A percentile compares a stretch with the other conserved stretches of the same genome.
phyloP scores from a whole-genome alignment of 2,888 invertebrate genomes.

The Listrodromus nycthemerus region DNA sequence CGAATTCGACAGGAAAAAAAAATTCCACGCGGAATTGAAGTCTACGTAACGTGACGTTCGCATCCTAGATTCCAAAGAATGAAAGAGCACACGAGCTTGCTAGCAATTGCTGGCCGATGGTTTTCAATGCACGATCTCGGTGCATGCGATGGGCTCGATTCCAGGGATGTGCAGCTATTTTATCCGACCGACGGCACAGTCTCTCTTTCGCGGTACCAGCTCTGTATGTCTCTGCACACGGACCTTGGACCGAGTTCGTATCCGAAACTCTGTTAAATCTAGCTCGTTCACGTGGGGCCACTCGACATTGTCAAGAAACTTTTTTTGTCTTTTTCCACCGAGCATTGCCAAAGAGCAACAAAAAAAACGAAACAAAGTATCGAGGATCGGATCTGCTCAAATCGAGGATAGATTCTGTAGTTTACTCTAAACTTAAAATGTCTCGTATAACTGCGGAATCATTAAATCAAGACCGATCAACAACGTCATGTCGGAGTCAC shows the following conservation, averaged over 20 bases:
- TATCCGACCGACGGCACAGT: conserved; percentile 37
- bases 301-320: conserved; percentile 33
- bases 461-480: not conserved
- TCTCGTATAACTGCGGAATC: not conserved
- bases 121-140: conserved; percentile 47
- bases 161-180: conserved; percentile 50
- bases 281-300: conserved; percentile 10
- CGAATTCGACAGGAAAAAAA: conserved; percentile 34
- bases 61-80: conserved; percentile 66
- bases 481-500: too few species aligned
- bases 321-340: conserved; percentile 15
- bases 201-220: conserved; percentile 22
- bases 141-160: conserved; percentile 61
- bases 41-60: conserved; percentile 59
- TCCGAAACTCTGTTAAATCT: conserved; percentile 41
- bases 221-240: not conserved
- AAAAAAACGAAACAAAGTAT: not conserved
- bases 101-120: conserved; percentile 45
- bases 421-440: not conserved
- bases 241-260: conserved; percentile 31
- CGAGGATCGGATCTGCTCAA: not conserved
- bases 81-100: conserved; percentile 35
- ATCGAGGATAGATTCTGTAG: not conserved
- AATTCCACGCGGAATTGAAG: conserved; percentile 51
- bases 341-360: not conserved